Percentiles rank a stretch among this genome's conserved stretches.
Evolutionary conservation across 1,140 invertebrate genomes (phyloP).

Genomic region (Tribolium castaneum): DNA sequence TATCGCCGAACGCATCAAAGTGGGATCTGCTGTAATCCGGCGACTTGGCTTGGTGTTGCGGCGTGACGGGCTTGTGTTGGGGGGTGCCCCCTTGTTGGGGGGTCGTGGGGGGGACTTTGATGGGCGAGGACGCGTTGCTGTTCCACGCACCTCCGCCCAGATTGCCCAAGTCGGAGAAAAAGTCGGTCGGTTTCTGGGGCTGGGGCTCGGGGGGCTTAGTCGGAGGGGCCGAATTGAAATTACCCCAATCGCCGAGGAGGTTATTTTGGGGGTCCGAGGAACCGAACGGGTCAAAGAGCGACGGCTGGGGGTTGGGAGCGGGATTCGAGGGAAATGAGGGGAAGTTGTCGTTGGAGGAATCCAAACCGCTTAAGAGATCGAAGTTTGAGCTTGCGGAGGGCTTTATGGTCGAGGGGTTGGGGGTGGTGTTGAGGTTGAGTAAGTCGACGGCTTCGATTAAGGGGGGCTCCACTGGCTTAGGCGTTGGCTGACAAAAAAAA

Average conservation of each 20-base stretch:
- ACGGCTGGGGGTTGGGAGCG: slow-evolving; percentile 13
- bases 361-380: slow-evolving; percentile 74
- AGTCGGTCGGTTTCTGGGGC: slow-evolving; percentile 62
- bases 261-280: slow-evolving; percentile 51
- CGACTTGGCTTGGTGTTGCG: slow-evolving; percentile 59
- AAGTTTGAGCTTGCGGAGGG: slow-evolving; percentile 65
- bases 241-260: slow-evolving; percentile 55
- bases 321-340: slow-evolving; percentile 44
- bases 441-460: slow-evolving; percentile 65
- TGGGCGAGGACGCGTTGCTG: slow-evolving; percentile 47
- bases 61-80: slow-evolving; percentile 62
- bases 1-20: slow-evolving; percentile 71
- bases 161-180: slow-evolving; percentile 68
- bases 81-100: slow-evolving; percentile 63
- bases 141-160: slow-evolving; percentile 43
- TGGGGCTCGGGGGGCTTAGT: slow-evolving; percentile 6
- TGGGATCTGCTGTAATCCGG: slow-evolving; percentile 73
- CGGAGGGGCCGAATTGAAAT: slow-evolving; percentile 48
- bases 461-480: slow-evolving; percentile 40
- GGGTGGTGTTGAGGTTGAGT: slow-evolving; percentile 64
- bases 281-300: slow-evolving; percentile 63
- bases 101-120: slow-evolving; percentile 57
- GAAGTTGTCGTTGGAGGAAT: slow-evolving; percentile 48
- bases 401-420: slow-evolving; percentile 44
- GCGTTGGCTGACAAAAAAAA: slow-evolving; percentile 14